Percentiles rank a stretch among this genome's conserved stretches.
Evolutionary conservation across 2,888 invertebrate genomes (phyloP).

Genomic region (Piscicola geometra): DNA sequence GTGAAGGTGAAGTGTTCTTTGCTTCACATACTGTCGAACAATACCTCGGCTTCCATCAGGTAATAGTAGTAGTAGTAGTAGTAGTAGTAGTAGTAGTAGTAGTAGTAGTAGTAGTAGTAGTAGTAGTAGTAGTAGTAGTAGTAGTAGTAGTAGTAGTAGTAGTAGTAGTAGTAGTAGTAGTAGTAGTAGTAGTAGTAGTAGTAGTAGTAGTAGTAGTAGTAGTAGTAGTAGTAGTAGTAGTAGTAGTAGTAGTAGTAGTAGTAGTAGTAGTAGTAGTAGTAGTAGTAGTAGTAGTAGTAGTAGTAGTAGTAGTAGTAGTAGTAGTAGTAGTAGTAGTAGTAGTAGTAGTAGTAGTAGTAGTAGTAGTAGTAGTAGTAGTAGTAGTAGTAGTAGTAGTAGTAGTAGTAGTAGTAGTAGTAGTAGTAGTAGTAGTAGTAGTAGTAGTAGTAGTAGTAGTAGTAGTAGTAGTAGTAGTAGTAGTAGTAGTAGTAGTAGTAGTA

Average conservation of each 20-base stretch:
- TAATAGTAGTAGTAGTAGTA: constrained; percentile 52
- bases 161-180: background rate
- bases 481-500: background rate
- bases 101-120: too few species aligned
- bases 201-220: background rate
- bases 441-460: background rate
- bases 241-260: background rate
- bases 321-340: too few species aligned
- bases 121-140: too few species aligned
- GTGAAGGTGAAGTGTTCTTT: constrained; percentile 98
- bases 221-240: background rate
- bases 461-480: background rate
- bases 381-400: background rate
- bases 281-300: too few species aligned
- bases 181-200: background rate
- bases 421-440: background rate
- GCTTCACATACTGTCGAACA: constrained; percentile 99
- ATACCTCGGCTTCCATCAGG: constrained; percentile 99
- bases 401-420: background rate
- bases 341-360: too few species aligned
- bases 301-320: background rate
- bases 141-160: background rate
- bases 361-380: too few species aligned
- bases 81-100: too few species aligned
- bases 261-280: too few species aligned